Conservation (phyloP, 2,113 vertebrate species). For the Sinosuthora webbiana region DNA sequence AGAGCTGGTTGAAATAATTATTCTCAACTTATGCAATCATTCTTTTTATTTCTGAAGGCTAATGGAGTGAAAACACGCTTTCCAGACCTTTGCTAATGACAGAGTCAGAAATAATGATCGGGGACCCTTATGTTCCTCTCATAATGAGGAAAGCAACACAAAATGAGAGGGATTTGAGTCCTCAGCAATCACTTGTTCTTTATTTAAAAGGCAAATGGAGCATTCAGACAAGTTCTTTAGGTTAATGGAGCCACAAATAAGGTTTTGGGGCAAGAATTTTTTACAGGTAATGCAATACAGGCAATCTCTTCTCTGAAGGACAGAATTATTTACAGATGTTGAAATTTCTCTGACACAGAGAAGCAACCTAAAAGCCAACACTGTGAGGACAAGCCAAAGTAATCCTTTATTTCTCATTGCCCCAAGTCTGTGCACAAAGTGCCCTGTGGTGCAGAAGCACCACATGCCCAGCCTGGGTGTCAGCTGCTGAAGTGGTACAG, state of each 20-base stretch:
- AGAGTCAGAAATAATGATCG: constrained; percentile 53
- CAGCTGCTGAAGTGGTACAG: not conserved
- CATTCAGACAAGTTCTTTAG: constrained; percentile 29
- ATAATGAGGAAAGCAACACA: constrained; percentile 61
- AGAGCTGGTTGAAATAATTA: constrained; percentile 79
- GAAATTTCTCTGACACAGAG: not conserved
- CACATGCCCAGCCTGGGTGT: not conserved
- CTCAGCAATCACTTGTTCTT: constrained; percentile 47
- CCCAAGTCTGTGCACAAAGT: not conserved
- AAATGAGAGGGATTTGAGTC: constrained; percentile 53
- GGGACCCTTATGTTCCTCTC: constrained; percentile 50
- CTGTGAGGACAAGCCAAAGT: not conserved
- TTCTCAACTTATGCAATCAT: constrained; percentile 71
- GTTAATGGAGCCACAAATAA: constrained; percentile 57
- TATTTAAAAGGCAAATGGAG: constrained; percentile 68
- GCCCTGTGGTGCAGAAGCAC: not conserved
- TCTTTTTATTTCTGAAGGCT: constrained; percentile 77
- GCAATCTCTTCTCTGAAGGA: constrained; percentile 8
- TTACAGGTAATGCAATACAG: constrained; percentile 8
- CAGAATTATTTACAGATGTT: constrained; percentile 39
- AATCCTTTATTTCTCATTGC: not conserved
- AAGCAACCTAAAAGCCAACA: not conserved
- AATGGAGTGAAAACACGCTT: constrained; percentile 74
- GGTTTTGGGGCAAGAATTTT: constrained; percentile 49
- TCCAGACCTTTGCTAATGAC: constrained; percentile 66